phyloP scores from a whole-genome alignment of 1,140 invertebrate genomes.

The Pinna nobilis region DNA sequence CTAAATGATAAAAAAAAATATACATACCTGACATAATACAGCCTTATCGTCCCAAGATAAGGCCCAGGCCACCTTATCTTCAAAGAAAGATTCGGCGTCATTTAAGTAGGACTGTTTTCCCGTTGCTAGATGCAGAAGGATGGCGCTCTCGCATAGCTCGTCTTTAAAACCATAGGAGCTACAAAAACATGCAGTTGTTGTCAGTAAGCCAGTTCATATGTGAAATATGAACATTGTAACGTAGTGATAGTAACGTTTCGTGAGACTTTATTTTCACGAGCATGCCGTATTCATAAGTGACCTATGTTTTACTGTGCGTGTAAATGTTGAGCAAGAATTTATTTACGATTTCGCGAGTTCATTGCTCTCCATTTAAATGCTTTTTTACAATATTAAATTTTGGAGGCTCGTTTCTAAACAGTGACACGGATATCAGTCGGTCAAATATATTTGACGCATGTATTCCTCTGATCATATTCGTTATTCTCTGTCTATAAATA shows the following conservation, averaged over 20 bases:
- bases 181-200: not conserved
- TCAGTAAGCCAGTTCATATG: too few species aligned
- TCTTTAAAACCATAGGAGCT: slow-evolving; percentile 79
- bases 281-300: slow-evolving; percentile 6
- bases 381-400: too few species aligned
- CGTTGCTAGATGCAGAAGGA: slow-evolving; percentile 80
- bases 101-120: slow-evolving; percentile 76
- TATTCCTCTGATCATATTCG: too few species aligned
- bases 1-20: not conserved
- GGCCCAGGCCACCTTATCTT: slow-evolving; percentile 52
- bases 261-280: not conserved
- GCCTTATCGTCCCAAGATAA: slow-evolving; percentile 81
- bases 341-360: too few species aligned
- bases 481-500: too few species aligned
- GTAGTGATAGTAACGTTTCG: too few species aligned
- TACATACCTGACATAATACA: slow-evolving; percentile 68
- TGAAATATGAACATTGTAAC: not conserved
- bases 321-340: too few species aligned
- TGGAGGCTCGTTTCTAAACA: too few species aligned
- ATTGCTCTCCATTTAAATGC: too few species aligned
- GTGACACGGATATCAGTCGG: too few species aligned
- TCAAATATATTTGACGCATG: too few species aligned
- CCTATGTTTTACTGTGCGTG: slow-evolving; percentile 11
- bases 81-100: slow-evolving; percentile 75
- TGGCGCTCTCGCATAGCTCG: slow-evolving; percentile 80